Base-by-base conservation (phyloP, 1,140 invertebrate species). In the Microplitis mediator region DNA sequence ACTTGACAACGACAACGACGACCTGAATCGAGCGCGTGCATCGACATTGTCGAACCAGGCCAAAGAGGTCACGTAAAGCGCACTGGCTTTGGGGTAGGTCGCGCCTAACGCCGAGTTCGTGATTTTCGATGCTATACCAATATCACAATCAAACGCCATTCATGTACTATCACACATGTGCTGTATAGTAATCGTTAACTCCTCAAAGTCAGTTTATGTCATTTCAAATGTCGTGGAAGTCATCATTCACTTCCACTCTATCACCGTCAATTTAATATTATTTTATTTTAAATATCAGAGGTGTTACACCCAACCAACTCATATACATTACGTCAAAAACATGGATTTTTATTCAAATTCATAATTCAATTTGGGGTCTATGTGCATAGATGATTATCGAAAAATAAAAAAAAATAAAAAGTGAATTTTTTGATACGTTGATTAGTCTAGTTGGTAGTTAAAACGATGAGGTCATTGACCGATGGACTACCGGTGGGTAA, bases 41-140 rank as follows among this genome's bases (percentile, higher is more conserved):
- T 56, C 54, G 62, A 65, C 36, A 36, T 58, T 56, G 52, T 72
- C 64, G 69, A 75, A 73, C 65, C 63, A 69, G 74, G 74, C 71
- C 71, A 75, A 75, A 75, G 71, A 67, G 72, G 71, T 73, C 71
- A 75, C 74, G 71, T 75, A 54, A 73, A 73, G 60, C 68, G 71
- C 68, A 66, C 61, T 16, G 56, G 35, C n/a, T 71, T 75, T 75
- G 64, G 74, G 74, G 74, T 75, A 75, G 74, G 74, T 75, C 74
- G 71, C 31, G 74, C 58, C 62, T 73, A 45, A 45, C 39, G 39
- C 39, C 39, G 39, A 45, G 39, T 36, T 64, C 69, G 74, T 73
- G 71, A 75, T 75, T 75, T 73, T 73, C 71, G 69, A 64, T 67
- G 62, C 39, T 11, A 45, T 45, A 45, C 39, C 39, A 45, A 45